Base-by-base conservation (phyloP, 2,888 invertebrate genomes). In the Cantharis rustica region DNA sequence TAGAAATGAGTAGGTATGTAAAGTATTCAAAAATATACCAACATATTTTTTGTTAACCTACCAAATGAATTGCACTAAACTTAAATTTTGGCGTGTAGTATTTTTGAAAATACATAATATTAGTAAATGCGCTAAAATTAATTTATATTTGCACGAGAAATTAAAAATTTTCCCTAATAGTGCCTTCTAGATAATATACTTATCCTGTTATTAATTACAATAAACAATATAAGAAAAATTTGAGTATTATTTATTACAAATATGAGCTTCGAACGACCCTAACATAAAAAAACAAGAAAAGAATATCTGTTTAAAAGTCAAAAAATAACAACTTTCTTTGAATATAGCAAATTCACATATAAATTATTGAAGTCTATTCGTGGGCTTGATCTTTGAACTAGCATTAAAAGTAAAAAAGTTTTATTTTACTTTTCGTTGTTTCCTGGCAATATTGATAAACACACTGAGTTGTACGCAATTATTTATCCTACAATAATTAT, bases 111-210 rank as follows among this genome's bases (percentile, higher is more conserved):
- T 76, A 71, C 47, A 70, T 62, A 20, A 23, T 23, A 71, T 63
- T 27, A 27, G 70, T 73, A 61, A 61, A 62, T 71, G 23, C 66
- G 68, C 61, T 61, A 68, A 71, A 76, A 69, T 31, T 72, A 17
- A 73, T 76, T 68, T 68, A 64, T n/a, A 63, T 17, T 61, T 77
- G 79, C 79, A 79, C 79, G 74, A 75, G 74, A 71, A 61, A 23
- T 72, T 70, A 31, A 64, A 64, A 68, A 72, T 75, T 81, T 73
- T 76, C 80, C 79, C 78, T 79, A 69, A 80, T 82, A 82, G 82
- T 82, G 82, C 81, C 82, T 82, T 82, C 70, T 82, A 80, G 81
- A 71, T 76, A 76, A 75, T 13, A 13, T 16, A 27, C 61, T 17
- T 10, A 66, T 64, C 71, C 69, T 77, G 77, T 72, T 77, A 75